Evolutionary conservation across 2,888 invertebrate species (phyloP).

Genomic region (Hyposoter didymator): DNA sequence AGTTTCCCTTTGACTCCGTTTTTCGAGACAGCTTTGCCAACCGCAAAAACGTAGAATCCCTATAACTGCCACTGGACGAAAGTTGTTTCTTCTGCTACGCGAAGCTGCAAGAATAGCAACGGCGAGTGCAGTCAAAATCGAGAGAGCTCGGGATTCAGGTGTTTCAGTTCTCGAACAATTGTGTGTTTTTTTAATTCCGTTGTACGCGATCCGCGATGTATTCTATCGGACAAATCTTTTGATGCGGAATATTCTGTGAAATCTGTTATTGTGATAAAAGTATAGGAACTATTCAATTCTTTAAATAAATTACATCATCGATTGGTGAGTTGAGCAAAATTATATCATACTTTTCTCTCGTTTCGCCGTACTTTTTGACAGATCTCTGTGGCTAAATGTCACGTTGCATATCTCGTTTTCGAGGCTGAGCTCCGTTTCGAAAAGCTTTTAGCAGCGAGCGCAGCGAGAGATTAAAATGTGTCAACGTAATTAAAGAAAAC

Average conservation of each 20-base stretch:
- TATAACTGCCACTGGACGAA: conserved; percentile 25
- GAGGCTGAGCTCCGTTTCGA: background rate
- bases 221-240: conserved; percentile 25
- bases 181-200: conserved; percentile 25
- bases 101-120: background rate
- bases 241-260: conserved; percentile 9
- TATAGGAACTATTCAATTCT: conserved; percentile 27
- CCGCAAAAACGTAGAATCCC: background rate
- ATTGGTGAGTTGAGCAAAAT: conserved; percentile 59
- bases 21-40: background rate
- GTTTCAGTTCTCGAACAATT: conserved; percentile 74
- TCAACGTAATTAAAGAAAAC: background rate
- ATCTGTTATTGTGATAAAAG: conserved; percentile 41
- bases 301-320: conserved; percentile 69
- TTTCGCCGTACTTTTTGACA: conserved; percentile 16
- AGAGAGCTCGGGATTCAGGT: conserved; percentile 76
- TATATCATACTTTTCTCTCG: background rate
- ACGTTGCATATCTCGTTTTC: background rate
- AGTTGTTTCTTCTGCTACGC: conserved; percentile 21
- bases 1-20: background rate
- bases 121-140: conserved; percentile 32
- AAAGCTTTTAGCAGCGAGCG: background rate
- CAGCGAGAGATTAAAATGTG: background rate
- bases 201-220: conserved; percentile 30
- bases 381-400: background rate